Base-by-base conservation (phyloP, 2,113 vertebrate species). In the Romanogobio albipinnatus region DNA sequence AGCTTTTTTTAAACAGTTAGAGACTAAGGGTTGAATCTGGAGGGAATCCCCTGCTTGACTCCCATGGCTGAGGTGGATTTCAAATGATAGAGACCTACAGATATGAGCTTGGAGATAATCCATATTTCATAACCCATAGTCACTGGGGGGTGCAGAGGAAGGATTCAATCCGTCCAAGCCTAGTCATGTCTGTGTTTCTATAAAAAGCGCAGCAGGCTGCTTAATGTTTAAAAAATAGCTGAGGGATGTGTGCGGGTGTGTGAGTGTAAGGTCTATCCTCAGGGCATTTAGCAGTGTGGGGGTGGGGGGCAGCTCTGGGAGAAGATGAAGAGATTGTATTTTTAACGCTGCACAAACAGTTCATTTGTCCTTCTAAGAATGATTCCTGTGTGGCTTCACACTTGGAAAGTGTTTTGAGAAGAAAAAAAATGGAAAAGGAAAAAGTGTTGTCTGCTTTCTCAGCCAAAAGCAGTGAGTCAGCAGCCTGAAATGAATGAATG, bases 201-300 rank as follows among this genome's bases (percentile, higher is more conserved):
- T 75, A 81, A 53, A 71, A 74, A 78, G 58, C 10, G 1, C 56
- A 84, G 82, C 47, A 78, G 82, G 66, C 59, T 82, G 29, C 84
- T 81, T 87, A 76, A 81, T 76, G 64, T 78, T 85, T 85, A 88
- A 83, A 80, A 88, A 85, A 88, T 58, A 88, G 75, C 68, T 36
- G 4, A 47, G 68, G 75, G 87, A 80, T 56, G 36, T 81, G 81
- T 73, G 74, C 14, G 59, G 78, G 51, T 70, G 33, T 29, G 19
- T 56, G 43, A 74, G 77, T 4, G 68, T 36, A 61, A 75, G 78
- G 77, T 82, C 70, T 87, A 33, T 71, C 82, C 76, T 81, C 70
- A 4, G 82, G 82, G 76, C 68, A 26, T 76, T 81, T 49, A 43
- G 56, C 43, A 39, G 81, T 77, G 64, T 43, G 62, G 17, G 59